Evolutionary conservation across 2,888 invertebrate species (phyloP).

Genomic region (Aphodius granarius): DNA sequence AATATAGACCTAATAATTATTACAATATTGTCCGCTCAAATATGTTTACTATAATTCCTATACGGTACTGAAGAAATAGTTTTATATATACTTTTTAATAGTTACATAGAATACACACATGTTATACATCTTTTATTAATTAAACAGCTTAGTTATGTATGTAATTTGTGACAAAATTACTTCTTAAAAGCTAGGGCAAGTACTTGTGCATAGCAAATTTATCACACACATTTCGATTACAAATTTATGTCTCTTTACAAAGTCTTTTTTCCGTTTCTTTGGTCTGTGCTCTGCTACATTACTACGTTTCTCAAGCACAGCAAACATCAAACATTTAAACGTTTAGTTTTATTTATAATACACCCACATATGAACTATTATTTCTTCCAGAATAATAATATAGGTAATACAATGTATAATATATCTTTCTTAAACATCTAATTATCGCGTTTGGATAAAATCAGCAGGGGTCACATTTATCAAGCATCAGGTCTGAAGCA

Average conservation of each 20-base stretch:
- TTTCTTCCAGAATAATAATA: no score
- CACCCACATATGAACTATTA: no score
- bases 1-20: background rate
- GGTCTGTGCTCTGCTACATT: background rate
- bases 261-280: background rate
- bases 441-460: background rate
- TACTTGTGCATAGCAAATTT: background rate
- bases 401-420: no score
- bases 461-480: background rate
- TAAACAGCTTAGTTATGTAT: background rate
- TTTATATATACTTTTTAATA: background rate
- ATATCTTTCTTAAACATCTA: background rate
- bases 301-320: no score
- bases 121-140: background rate
- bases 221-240: background rate
- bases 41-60: background rate
- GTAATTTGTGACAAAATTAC: background rate
- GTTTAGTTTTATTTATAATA: no score
- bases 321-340: background rate
- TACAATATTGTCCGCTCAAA: background rate
- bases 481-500: background rate
- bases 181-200: background rate
- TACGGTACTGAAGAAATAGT: background rate
- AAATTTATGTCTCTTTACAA: background rate
- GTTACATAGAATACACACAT: background rate